Base-by-base conservation (phyloP, 2,888 invertebrate species). In the Blera fallax region DNA sequence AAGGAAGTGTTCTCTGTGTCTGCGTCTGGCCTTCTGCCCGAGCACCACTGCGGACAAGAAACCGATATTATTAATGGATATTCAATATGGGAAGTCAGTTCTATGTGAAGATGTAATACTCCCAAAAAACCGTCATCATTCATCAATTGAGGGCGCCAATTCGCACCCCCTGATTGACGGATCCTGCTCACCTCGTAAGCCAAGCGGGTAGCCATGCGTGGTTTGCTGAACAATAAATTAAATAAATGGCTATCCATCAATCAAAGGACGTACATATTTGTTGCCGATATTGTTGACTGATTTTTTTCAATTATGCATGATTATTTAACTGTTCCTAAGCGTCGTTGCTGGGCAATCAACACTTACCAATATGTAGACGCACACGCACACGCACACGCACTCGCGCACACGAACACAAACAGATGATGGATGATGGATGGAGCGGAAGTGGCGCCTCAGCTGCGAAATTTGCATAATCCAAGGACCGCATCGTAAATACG, bases 261-360 rank as follows among this genome's bases (percentile, higher is more conserved):
- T 83, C 83, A 79, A 69, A 37, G 37, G 58, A 62, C 34, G 27
- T 50, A 70, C 70, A 54, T 62, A 52, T 58, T 58, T 65, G 32
- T 62, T 56, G 60, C 45, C 43, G 52, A 64, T 64, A 56, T 65
- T 60, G 50, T 79, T 73, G 78, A 60, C 65, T 60, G 52, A 73
- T 69, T 83, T 78, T 78, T 83, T 69, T 80, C 67, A 79, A 79
- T 83, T 83, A 79, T 79, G 54, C 69, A 79, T 73, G 79, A 79
- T 79, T 79, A 83, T 74, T 73, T 72, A 73, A 78, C 78, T 62
- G 72, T 73, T 78, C 54, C 73, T 54, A 37, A 62, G 73, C 54
- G 65, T 72, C 29, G 43, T 67, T 21, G 52, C 27, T 45, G 54
- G 24, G 56, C 60, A 73, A 83, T 83, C 79, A 83, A 73, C 78